phyloP scores from a whole-genome alignment of 2,888 invertebrate species.

The Eupithecia subumbrata region DNA sequence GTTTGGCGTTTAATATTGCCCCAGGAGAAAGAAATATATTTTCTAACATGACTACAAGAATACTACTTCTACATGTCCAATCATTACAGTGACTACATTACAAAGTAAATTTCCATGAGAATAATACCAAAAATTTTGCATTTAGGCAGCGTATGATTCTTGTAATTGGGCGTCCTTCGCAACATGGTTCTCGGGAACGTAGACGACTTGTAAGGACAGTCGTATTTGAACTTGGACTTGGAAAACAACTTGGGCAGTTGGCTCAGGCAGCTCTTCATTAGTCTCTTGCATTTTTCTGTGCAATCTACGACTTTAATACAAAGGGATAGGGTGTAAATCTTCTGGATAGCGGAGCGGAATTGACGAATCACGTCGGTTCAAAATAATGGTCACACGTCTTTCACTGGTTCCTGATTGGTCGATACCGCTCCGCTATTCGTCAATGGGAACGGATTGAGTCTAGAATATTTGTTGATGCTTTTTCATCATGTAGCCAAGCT shows the following conservation, averaged over 20 bases:
- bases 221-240: constrained; percentile 72
- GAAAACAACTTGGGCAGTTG: constrained; percentile 75
- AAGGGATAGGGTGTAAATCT: not conserved
- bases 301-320: constrained; percentile 26
- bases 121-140: constrained; percentile 68
- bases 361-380: not conserved
- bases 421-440: not conserved
- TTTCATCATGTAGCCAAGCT: no score
- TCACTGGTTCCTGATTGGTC: not conserved
- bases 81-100: not conserved
- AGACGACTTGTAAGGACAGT: constrained; percentile 67
- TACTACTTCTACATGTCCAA: not conserved
- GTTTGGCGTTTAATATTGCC: not conserved
- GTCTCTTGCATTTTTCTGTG: constrained; percentile 76
- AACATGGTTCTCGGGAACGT: constrained; percentile 73
- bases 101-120: not conserved
- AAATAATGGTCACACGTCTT: not conserved
- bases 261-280: constrained; percentile 74
- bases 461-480: no score
- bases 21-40: not conserved
- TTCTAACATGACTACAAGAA: not conserved
- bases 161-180: constrained; percentile 66
- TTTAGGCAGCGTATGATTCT: constrained; percentile 79
- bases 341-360: not conserved
- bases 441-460: no score